Evolutionary conservation across 2,113 vertebrate genomes (phyloP).

Genomic region (Sterrhoptilus dennistouni): DNA sequence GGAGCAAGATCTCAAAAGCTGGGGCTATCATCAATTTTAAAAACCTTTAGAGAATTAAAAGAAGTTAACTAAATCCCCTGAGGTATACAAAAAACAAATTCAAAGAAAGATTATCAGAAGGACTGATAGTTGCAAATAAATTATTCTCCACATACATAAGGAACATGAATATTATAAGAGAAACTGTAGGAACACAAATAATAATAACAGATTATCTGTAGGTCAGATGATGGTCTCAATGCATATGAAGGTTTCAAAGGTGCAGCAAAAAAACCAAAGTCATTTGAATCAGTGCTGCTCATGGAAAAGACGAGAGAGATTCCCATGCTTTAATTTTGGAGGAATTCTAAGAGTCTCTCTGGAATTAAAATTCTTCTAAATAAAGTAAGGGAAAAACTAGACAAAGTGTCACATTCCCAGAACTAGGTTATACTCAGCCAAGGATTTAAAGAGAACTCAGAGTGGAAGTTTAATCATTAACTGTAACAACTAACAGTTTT

Average conservation of each 20-base stretch:
- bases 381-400: not conserved
- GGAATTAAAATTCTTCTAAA: accelerated
- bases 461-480: not conserved
- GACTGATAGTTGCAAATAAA: not conserved
- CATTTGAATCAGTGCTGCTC: not conserved
- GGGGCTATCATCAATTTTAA: not conserved
- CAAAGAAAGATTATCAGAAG: not conserved
- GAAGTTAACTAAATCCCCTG: not conserved
- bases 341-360: not conserved
- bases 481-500: not conserved
- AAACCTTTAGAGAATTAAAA: accelerated
- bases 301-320: accelerated
- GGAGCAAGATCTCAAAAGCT: not conserved
- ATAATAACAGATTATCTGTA: not conserved
- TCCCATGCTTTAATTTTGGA: not conserved
- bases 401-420: not conserved
- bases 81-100: not conserved
- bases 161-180: not conserved
- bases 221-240: not conserved
- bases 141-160: not conserved
- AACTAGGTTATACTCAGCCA: not conserved
- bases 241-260: not conserved
- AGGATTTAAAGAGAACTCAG: not conserved
- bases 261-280: not conserved
- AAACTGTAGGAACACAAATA: not conserved